Evolutionary conservation across 2,888 invertebrate genomes (phyloP), one percentile per base, ranked within the genome.

Genomic region (Galerucella nymphaeae): DNA sequence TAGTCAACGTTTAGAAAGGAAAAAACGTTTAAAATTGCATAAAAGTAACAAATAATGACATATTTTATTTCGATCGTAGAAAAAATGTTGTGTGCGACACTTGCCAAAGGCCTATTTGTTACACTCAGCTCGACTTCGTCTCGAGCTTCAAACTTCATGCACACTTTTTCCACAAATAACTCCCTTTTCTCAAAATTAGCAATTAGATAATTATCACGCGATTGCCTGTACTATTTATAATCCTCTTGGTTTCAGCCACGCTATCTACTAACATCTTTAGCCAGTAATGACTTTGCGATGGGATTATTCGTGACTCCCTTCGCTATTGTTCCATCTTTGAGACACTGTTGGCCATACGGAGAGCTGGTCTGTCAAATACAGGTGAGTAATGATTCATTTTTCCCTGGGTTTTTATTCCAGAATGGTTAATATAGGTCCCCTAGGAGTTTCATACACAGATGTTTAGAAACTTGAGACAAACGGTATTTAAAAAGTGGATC

Each of bases 291-390:
- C 86, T 90, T 96, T 77, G 94, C 95, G 82, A 95, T 95, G 85
- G 96, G 96, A 61, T 90, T 95, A 80, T 89, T 96, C 83, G 94
- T 96, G 82, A 95, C 95, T 66, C 95, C 95, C 38, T 94, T 95
- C 83, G 95, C 95, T 72, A 90, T 96, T 76, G 88, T 95, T 80
- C 95, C 96, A 30, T 94, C 95, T 53, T 88, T 96, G 77, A 92
- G 94, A 84, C 93, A 93, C 86, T 96, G 72, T 65, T 96, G 96
- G 95, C 96, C 96, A 48, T 96, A 94, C 88, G 95, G 95, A 70
- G 95, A 95, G 87, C 92, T 95, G 83, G 93, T 95, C 86, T 96
- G 96, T 87, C 95, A 95, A 87, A 95, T 96, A 85, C 96, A 96
- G 93, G 95, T 95, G 87, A 89, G 84, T 69, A 6, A 70, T 63